Conservation (phyloP, 1,140 invertebrate genomes). For the Ctenoplectra terminalis region DNA sequence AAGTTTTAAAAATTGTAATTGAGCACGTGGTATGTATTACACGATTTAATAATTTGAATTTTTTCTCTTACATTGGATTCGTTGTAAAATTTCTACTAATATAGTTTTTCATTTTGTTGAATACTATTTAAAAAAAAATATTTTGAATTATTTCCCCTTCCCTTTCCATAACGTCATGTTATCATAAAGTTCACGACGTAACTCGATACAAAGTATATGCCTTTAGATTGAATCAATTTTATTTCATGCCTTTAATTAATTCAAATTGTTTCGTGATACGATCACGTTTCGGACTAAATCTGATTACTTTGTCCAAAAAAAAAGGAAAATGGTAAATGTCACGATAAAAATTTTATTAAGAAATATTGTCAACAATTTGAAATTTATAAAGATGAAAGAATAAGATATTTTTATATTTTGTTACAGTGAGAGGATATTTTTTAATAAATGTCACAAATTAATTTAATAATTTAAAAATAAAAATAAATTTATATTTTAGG, state of each 20-base stretch:
- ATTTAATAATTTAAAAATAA: background rate
- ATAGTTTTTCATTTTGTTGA: background rate
- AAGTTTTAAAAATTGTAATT: background rate
- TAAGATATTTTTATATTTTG: background rate
- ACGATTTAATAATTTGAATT: background rate
- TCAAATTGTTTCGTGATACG: conserved; percentile 2
- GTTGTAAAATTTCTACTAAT: background rate
- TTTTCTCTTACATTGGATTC: background rate
- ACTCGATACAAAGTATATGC: conserved; percentile 35
- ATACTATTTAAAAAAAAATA: background rate
- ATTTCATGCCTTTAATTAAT: background rate
- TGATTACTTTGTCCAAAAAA: background rate
- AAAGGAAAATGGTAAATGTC: conserved; percentile 33
- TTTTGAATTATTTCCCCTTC: background rate
- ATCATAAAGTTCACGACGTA: conserved; percentile 27
- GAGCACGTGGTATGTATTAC: background rate
- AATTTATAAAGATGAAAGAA: background rate
- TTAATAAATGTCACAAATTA: background rate
- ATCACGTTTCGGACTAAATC: background rate
- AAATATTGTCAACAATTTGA: background rate
- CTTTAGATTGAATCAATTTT: background rate
- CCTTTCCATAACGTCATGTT: background rate
- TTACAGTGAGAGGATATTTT: background rate
- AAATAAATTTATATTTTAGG: conserved; percentile 55
- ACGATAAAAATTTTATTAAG: background rate